Base-by-base conservation (phyloP, 2,888 invertebrate genomes). In the Heteromyza rotundicornis region DNA sequence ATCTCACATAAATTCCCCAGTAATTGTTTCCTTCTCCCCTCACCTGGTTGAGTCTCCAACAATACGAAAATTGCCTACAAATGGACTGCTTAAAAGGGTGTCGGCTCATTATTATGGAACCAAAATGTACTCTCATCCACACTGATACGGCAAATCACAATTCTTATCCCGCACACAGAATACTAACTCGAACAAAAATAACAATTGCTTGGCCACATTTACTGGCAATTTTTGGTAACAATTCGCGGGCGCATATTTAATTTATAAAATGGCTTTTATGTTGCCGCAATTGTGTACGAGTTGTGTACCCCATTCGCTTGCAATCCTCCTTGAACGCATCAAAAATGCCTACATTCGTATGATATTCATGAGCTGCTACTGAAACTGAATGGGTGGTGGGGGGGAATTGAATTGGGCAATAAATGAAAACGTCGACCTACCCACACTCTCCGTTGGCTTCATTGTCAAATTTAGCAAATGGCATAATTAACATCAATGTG, bases 31-130 rank as follows among this genome's bases (percentile, higher is more conserved):
- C 27, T 10, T 27, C 27, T 7, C 27, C 27, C 27, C 10, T 7
- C 27, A n/a, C n/a, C n/a, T n/a, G n/a, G n/a, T 5, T 27, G 10
- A 5, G 27, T 27, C 27, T 10, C 10, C n/a, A 40, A 40, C 40
- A 40, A 40, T 14, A 74, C 76, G 72, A 72, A 76, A 76, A 75
- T 70, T 70, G 74, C 74, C 74, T 76, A 76, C 74, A 74, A 74
- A 74, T 74, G 74, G 76, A 72, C 74, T 74, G 74, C 72, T 74
- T 76, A 76, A 76, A 71, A 72, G 74, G 55, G 76, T 74, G 74
- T 76, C 74, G 72, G 71, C 70, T 72, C 62, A 47, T 47, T 47
- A 47, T 47, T 47, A 14, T n/a, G 40, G 14, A 7, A 14, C 47
- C 47, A 47, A 8, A 19, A 19, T 5, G 5, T 5, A 5, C 47